phyloP scores from a whole-genome alignment of 2,888 invertebrate species.

The Actias luna region DNA sequence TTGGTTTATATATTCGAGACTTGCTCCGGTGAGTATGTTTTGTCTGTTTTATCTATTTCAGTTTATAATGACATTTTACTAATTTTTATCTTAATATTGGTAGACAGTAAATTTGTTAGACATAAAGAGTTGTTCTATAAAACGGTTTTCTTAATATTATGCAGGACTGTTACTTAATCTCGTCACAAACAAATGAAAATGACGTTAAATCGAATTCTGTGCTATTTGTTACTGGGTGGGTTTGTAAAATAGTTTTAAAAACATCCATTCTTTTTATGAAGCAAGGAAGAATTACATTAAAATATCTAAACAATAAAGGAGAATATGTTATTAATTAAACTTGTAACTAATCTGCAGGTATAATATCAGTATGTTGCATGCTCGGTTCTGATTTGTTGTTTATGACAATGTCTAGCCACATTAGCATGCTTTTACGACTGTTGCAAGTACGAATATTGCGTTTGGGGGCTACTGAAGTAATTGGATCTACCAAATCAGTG shows the following conservation, averaged over 20 bases:
- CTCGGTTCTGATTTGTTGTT: conserved; percentile 62
- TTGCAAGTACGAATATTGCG: conserved; percentile 57
- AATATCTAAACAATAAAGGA: too few relatives aligned
- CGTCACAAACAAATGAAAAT: too few relatives aligned
- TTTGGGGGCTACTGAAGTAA: conserved; percentile 29
- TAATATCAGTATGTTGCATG: conserved; percentile 60
- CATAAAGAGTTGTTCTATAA: too few relatives aligned
- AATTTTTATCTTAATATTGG: too few relatives aligned
- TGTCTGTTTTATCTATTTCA: neutral
- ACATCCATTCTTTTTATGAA: too few relatives aligned
- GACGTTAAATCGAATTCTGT: too few relatives aligned
- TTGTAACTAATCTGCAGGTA: conserved; percentile 28
- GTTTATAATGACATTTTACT: too few relatives aligned
- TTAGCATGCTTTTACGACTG: conserved; percentile 59
- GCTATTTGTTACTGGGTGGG: too few relatives aligned
- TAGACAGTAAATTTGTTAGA: neutral
- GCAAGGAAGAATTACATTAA: too few relatives aligned
- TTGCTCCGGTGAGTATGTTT: conserved; percentile 44
- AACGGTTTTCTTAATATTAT: too few relatives aligned
- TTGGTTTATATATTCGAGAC: conserved; percentile 56
- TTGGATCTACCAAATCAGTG: conserved; percentile 1
- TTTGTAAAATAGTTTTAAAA: too few relatives aligned
- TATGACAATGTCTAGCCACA: conserved; percentile 67
- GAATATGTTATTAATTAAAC: conserved; percentile 18
- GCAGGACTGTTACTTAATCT: too few relatives aligned